Conservation (phyloP, 2,888 invertebrate genomes). For the Xestia c-nigrum region DNA sequence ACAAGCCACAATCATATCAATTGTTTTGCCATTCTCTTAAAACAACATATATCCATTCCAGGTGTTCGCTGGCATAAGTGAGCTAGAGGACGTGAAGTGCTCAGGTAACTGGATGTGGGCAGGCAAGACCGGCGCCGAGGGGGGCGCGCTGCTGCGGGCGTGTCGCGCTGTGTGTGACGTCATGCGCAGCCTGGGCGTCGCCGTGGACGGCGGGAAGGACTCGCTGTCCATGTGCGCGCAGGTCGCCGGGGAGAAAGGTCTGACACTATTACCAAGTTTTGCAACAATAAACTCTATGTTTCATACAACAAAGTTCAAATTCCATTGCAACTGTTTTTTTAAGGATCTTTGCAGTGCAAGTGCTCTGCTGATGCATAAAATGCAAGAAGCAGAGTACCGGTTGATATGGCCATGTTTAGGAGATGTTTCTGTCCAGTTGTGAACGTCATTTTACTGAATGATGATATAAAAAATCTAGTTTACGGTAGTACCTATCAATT, state of each 20-base stretch:
- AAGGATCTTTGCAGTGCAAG: neutral
- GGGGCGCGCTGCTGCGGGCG: conserved; percentile 96
- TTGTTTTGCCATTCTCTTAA: neutral
- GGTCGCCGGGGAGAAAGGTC: conserved; percentile 91
- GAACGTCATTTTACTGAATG: neutral
- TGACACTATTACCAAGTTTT: neutral
- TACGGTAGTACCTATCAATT: neutral
- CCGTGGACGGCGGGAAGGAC: conserved; percentile 99
- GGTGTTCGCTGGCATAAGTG: conserved; percentile 92
- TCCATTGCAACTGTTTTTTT: neutral
- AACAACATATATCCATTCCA: conserved; percentile 53
- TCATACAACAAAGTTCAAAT: neutral
- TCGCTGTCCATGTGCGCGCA: conserved; percentile 99
- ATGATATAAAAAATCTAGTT: neutral
- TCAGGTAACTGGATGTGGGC: conserved; percentile 99
- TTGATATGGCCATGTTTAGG: neutral
- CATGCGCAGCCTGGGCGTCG: conserved; percentile 95
- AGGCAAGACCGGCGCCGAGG: conserved; percentile 98
- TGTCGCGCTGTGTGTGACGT: conserved; percentile 96
- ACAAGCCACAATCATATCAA: neutral
- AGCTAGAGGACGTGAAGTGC: conserved; percentile 97
- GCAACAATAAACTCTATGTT: neutral
- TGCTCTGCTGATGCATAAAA: neutral
- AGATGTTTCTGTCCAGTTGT: no score
- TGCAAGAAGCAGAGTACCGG: neutral